These are phyloP conservation scores for Zonitis immaculata DNA, from an alignment of 2,888 invertebrate species.

Conservation along the genomic window DNA sequence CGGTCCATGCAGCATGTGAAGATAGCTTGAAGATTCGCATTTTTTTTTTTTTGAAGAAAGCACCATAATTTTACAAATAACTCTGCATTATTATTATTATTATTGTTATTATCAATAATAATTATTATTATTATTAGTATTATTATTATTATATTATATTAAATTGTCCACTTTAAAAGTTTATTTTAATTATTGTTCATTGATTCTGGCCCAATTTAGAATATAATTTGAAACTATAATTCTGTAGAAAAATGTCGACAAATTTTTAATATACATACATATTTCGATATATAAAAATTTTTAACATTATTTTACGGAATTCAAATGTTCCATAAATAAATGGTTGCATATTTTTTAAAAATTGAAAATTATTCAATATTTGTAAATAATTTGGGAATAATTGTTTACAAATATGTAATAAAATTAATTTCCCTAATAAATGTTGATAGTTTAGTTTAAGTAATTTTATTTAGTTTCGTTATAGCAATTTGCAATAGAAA, in stretches of 20 bases:
- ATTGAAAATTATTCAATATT: conserved; percentile 4
- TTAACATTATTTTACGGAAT: too few species aligned
- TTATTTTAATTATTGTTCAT: conserved; percentile 35
- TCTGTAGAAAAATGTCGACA: conserved; percentile 30
- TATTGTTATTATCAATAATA: conserved; percentile 19
- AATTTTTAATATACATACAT: background rate
- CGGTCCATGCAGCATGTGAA: conserved; percentile 51
- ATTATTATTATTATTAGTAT: conserved; percentile 13
- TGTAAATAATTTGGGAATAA: conserved; percentile 35
- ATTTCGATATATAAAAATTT: too few species aligned
- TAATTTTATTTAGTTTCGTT: too few species aligned
- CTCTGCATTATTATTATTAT: conserved; percentile 32
- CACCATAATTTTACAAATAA: conserved; percentile 44
- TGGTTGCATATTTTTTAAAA: too few species aligned
- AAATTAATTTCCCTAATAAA: background rate
- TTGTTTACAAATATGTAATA: conserved; percentile 24
- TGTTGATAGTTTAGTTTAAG: background rate
- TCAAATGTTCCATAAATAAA: too few species aligned
- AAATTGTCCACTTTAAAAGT: conserved; percentile 36
- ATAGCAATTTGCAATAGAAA: background rate
- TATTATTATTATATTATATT: conserved; percentile 8
- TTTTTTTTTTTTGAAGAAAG: conserved; percentile 43
- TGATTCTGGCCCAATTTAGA: conserved; percentile 37
- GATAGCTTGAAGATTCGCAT: conserved; percentile 50
- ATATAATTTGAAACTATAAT: conserved; percentile 30